Conservation (phyloP, 2,113 vertebrate species). For the Nibea coibor region DNA sequence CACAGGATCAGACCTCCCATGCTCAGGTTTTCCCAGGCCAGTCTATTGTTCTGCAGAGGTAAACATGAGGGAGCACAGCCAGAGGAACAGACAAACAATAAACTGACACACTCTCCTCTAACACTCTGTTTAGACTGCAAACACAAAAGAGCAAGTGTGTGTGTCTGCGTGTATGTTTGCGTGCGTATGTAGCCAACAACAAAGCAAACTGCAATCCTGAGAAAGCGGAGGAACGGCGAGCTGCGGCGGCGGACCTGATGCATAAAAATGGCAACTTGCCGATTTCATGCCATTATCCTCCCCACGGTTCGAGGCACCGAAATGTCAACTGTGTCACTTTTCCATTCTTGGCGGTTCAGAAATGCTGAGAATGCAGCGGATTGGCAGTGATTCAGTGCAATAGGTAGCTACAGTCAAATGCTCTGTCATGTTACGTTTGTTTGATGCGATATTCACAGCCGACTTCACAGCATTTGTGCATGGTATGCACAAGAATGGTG, state of each 20-base stretch:
- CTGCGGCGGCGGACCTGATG: neutral
- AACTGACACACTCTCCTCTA: conserved; percentile 66
- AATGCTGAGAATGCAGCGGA: conserved; percentile 20
- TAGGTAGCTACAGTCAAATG: neutral
- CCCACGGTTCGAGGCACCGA: conserved; percentile 16
- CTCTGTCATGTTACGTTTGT: conserved; percentile 7
- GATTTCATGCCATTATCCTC: conserved; percentile 30
- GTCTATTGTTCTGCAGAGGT: conserved; percentile 71
- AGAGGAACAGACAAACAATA: conserved; percentile 70
- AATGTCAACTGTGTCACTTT: conserved; percentile 33
- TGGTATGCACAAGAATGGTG: neutral
- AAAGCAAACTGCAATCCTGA: conserved; percentile 27
- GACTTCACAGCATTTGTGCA: neutral
- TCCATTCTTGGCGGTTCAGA: conserved; percentile 23
- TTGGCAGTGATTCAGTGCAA: conserved; percentile 7
- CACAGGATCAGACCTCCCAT: conserved; percentile 27
- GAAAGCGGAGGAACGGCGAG: conserved; percentile 14
- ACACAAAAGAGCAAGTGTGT: conserved; percentile 58
- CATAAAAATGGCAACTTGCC: conserved; percentile 26
- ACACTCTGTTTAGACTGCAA: conserved; percentile 75
- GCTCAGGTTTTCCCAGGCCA: conserved; percentile 58
- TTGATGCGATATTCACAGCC: conserved; percentile 27
- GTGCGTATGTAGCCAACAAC: neutral
- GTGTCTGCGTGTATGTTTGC: conserved; percentile 38
- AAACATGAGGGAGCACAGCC: conserved; percentile 66